Percentiles rank a stretch among this genome's conserved stretches.
Conservation (phyloP, 2,113 vertebrate genomes). For the Grantiella picta region DNA sequence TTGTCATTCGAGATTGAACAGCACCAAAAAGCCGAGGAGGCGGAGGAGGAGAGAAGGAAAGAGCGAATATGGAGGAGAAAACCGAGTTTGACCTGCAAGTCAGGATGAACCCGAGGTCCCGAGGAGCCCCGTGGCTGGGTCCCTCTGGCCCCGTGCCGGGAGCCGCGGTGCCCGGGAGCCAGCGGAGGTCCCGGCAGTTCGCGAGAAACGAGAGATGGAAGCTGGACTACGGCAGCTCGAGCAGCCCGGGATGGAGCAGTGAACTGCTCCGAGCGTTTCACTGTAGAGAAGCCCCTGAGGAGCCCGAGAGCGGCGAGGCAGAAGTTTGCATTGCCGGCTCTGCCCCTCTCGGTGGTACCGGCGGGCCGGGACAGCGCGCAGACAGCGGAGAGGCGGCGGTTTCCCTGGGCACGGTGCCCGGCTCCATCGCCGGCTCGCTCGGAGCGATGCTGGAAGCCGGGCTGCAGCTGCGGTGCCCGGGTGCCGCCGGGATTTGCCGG, state of each 20-base stretch:
- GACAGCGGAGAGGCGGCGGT: not conserved
- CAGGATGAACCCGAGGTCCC: not conserved
- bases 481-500: not conserved
- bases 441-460: not conserved
- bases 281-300: not conserved
- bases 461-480: slow-evolving; percentile 6
- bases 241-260: not conserved
- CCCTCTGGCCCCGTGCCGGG: not conserved
- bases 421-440: fast-evolving
- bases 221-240: not conserved
- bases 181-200: not conserved
- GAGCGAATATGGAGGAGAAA: slow-evolving; percentile 26
- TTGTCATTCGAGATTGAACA: slow-evolving; percentile 8
- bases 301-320: not conserved
- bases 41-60: slow-evolving; percentile 23
- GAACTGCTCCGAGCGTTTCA: not conserved
- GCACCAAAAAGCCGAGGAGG: slow-evolving; percentile 28
- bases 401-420: not conserved
- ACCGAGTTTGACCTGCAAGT: not conserved
- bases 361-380: not conserved
- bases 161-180: not conserved
- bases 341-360: not conserved
- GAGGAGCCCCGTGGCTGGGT: not conserved
- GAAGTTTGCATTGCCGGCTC: not conserved
- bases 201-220: not conserved